Evolutionary conservation across 35 echinoderm and acorn worm species (phyloP), one percentile per base, ranked within the genome.

Genomic region (Patiria miniata): DNA sequence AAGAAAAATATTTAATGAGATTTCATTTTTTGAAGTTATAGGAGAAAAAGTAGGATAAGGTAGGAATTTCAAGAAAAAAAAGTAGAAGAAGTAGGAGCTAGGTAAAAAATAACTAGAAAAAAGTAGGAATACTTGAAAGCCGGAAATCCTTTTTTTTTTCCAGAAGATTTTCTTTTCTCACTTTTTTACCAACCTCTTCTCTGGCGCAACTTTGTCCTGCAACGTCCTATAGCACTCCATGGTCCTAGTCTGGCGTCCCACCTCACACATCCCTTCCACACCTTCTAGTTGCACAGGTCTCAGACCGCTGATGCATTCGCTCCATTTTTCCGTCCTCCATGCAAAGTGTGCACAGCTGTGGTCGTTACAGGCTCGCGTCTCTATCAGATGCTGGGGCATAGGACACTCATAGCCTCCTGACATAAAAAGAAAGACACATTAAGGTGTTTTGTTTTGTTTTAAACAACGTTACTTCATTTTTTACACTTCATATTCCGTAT

Each of bases 311-410:
- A 77, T 30, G 50, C 96, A 99, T 3, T 83, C 77, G 17, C 93
- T 81, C 96, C 96, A 99, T 18, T 47, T 52, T 2, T 53, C 60
- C 18, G 89, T 88, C 39, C 83, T 51, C 96, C 96, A 99, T 32
- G 83, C 82, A 85, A 99, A 99, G 21, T 89, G 47, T 39, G 82
- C 78, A 87, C 96, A 99, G 55, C 93, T 91, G 57, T 94, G 88
- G 50, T 89, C 86, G 51, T 94, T 94, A 39, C 96, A 99, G 18
- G 8, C 36, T 40, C 88, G 83, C 0, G 78, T 77, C 38, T 99
- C 89, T 26, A 44, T 76, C 1, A 95, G 83, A 28, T 99, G 89
- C 18, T 44, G 17, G 14, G 28, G 9, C 19, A 47, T 51, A 36
- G 96, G 96, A 78, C 96, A 99, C 19, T 80, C 44, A n/a, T 47